phyloP scores from a whole-genome alignment of 2,888 invertebrate species.

The Coenonympha glycerion region DNA sequence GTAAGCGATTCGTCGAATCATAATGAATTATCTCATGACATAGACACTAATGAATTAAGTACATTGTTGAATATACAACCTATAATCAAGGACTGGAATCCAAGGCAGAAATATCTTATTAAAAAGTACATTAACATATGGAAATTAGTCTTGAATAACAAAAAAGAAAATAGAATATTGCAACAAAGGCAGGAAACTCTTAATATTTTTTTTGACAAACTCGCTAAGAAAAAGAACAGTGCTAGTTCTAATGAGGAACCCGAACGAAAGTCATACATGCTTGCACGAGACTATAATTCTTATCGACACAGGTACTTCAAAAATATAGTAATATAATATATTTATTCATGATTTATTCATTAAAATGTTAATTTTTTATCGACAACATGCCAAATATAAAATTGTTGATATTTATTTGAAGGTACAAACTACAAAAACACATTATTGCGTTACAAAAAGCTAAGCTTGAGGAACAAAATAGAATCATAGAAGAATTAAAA shows the following conservation, averaged over 20 bases:
- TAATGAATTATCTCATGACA: constrained; percentile 8
- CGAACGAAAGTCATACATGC: constrained; percentile 44
- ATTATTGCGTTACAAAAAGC: constrained; percentile 83
- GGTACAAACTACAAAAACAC: constrained; percentile 81
- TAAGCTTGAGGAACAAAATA: constrained; percentile 82
- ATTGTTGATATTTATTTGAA: constrained; percentile 35
- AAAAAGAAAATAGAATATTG: constrained; percentile 40
- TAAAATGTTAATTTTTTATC: background rate
- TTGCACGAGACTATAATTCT: constrained; percentile 53
- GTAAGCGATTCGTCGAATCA: background rate
- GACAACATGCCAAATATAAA: constrained; percentile 7
- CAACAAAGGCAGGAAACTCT: constrained; percentile 50
- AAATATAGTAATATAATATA: background rate
- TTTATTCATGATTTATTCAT: background rate
- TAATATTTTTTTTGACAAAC: constrained; percentile 57
- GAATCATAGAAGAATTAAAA: constrained; percentile 83
- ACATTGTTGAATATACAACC: constrained; percentile 47
- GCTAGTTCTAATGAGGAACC: constrained; percentile 35
- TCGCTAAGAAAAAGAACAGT: constrained; percentile 52
- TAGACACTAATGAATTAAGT: constrained; percentile 20
- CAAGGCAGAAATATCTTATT: constrained; percentile 38
- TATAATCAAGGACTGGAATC: constrained; percentile 40
- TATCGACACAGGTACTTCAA: constrained; percentile 59
- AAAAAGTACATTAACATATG: constrained; percentile 56
- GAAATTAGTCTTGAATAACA: constrained; percentile 45